Evolutionary conservation across 2,797 vertebrate genomes (phyloP), one percentile per base, ranked within the genome.

Genomic region (Chloroceryle inda): DNA sequence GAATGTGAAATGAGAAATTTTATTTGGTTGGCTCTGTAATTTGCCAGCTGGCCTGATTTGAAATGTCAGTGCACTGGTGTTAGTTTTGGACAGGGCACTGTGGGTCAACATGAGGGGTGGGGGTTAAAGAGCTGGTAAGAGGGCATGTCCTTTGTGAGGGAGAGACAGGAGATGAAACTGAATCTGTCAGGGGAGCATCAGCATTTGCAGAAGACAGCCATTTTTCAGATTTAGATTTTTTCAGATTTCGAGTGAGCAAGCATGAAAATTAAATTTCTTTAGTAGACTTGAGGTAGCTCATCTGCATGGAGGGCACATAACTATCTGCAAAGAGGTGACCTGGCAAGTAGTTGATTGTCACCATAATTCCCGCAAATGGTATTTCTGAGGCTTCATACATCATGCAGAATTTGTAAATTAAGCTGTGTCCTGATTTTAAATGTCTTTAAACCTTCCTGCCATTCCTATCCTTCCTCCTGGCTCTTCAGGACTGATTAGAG

Each of bases 1-100:
- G 91, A 93, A 85, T 6, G 33, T 66, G 58, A 93, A 96, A 96
- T 94, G 55, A 71, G 75, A 56, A 92, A 29, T 93, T 96, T 83
- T 95, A 59, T 78, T 87, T 45, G 52, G 35, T 96, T 96, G 82
- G 42, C 45, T 87, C 11, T 71, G 56, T 85, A 80, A 26, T 87
- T 94, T 87, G 68, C 83, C 78, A 93, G 67, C 89, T 97, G 88
- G 66, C 77, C 29, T 35, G 77, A 35, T 74, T 15, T 19, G 59
- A 92, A 91, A 87, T 74, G 69, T 93, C 85, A 81, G 77, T 88
- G 74, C 94, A 91, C n/a, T 89, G 63, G 59, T 92, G 47, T 89
- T 91, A 62, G 55, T 88, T 89, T 85, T 89, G 89, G 83, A 82
- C 12, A 44, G 35, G 66, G 21, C 29, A 55, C 27, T 37, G 26